Base-by-base conservation (phyloP, 2,888 invertebrate species). In the Chrysotoxum bicinctum region DNA sequence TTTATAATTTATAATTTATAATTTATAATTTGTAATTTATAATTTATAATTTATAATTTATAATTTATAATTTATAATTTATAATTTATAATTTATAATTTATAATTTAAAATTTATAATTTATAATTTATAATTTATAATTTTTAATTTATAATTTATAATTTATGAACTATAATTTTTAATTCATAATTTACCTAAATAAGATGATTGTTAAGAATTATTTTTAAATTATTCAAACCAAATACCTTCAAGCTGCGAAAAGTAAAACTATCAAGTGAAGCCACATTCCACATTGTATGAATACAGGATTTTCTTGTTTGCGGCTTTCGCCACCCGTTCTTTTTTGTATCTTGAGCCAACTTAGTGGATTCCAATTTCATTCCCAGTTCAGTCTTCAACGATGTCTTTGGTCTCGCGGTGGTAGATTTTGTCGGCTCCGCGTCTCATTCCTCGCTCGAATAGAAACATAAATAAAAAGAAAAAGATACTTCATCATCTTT, bases 221-320 rank as follows among this genome's bases (percentile, higher is more conserved):
- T 26, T 26, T 1, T 26, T 26, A 26, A 26, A 26, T 7, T 26
- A 26, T 7, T 6, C 12, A 35, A 12, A 35, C 12, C 35, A 2
- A 26, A 3, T 5, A 3, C 7, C 6, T 6, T n/a, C 37, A 21
- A 21, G 12, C 1, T 48, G 19, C 4, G 3, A 9, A 54, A 79
- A 84, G 84, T 70, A 66, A 48, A 73, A 45, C 62, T 37, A 45
- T n/a, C 75, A 76, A 56, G 84, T 85, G 30, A 85, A 83, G 23
- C 45, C 52, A 40, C 69, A 86, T 83, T 74, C 72, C 81, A 66
- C 58, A 79, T 58, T 72, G 54, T 68, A 81, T 66, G 54, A 79
- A 87, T 72, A 87, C 87, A 87, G 87, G 87, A 87, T 87, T 87
- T 88, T 87, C 88, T 86, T 74, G 87, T 88, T 87, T 87, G 86